Percentiles rank a stretch among this genome's conserved stretches.
These are phyloP conservation scores for Lucilia cuprina DNA, from an alignment of 1,140 invertebrate species.

Conservation along the genomic window DNA sequence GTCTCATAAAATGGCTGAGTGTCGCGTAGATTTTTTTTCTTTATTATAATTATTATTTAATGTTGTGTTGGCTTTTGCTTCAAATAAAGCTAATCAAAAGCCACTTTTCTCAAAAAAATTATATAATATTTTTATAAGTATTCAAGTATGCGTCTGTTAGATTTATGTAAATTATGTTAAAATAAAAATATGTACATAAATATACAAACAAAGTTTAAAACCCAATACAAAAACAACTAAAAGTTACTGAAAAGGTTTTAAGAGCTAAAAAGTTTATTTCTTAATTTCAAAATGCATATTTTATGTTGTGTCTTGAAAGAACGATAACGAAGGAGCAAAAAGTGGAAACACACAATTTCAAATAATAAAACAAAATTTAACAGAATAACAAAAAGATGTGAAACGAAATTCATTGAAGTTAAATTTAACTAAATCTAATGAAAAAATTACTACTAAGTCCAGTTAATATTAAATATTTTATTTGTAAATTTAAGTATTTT, in stretches of 20 bases:
- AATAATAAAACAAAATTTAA: background rate
- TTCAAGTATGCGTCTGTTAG: background rate
- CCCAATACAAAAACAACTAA: background rate
- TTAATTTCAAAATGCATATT: conserved; percentile 3
- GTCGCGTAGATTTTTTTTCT: background rate
- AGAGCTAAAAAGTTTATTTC: conserved; percentile 15
- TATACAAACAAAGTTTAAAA: background rate
- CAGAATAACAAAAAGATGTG: background rate
- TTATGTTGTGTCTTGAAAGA: background rate
- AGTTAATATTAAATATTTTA: too few relatives aligned
- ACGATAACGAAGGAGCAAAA: background rate
- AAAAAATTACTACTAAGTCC: background rate
- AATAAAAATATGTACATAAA: background rate
- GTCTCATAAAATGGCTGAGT: background rate
- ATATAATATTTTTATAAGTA: background rate
- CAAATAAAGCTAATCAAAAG: conserved; percentile 27
- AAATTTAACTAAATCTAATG: background rate
- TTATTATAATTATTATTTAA: conserved; percentile 16
- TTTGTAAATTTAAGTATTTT: too few relatives aligned
- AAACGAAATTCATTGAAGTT: background rate
- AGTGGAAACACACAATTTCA: background rate
- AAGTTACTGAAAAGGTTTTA: background rate
- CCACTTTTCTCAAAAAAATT: background rate
- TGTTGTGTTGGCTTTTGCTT: conserved; percentile 12
- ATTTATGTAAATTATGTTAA: conserved; percentile 1